A percentile compares a stretch with the other conserved stretches of the same genome.
Evolutionary conservation across 2,797 vertebrate genomes (phyloP).

Genomic region (Buphagus erythrorhynchus): DNA sequence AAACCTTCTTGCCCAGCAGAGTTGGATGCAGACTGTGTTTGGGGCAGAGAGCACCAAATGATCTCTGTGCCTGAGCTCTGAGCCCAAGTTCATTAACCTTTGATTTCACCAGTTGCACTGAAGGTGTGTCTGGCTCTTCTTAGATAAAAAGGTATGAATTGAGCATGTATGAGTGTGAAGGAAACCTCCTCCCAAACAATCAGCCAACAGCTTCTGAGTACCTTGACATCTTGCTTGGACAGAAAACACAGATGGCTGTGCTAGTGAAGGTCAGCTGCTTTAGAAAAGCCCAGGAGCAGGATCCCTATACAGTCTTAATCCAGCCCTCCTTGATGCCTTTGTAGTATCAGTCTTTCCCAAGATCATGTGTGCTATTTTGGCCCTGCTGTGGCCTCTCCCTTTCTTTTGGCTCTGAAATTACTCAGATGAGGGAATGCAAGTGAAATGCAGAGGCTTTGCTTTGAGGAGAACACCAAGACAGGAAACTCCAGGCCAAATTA

Average conservation of each 20-base stretch:
- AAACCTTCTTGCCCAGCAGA: background rate
- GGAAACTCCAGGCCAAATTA: background rate
- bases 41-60: background rate
- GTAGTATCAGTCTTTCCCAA: background rate
- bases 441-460: background rate
- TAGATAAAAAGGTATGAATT: background rate
- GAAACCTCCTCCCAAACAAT: background rate
- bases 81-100: background rate
- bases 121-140: background rate
- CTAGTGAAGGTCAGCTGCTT: background rate
- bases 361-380: background rate
- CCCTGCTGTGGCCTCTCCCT: background rate
- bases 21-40: background rate
- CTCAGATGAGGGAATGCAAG: background rate
- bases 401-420: background rate
- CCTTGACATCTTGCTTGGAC: background rate
- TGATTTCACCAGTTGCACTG: background rate
- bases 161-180: background rate
- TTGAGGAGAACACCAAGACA: background rate
- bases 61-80: background rate
- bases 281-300: background rate
- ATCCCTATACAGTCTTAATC: background rate
- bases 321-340: background rate
- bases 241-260: background rate
- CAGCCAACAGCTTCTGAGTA: background rate